Conservation (phyloP, 1,140 invertebrate species). For the Euura lappo region DNA sequence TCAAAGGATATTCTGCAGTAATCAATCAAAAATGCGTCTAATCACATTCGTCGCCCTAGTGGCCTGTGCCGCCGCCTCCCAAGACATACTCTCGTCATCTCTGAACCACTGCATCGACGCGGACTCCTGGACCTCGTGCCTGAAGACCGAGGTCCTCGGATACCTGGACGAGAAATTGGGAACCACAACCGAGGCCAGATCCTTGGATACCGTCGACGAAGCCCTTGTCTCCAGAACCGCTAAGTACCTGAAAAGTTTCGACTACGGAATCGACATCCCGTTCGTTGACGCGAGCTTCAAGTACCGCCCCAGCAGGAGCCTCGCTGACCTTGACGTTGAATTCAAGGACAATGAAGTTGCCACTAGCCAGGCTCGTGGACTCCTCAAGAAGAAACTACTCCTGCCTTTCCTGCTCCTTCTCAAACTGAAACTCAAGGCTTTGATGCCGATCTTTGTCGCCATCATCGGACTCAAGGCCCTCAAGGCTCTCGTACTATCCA, state of each 20-base stretch:
- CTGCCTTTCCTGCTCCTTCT: slow-evolving; percentile 78
- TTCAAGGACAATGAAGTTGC: slow-evolving; percentile 72
- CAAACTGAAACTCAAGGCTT: slow-evolving; percentile 82
- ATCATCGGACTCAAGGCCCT: slow-evolving; percentile 80
- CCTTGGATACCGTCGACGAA: slow-evolving; percentile 71
- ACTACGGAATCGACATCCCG: slow-evolving; percentile 73
- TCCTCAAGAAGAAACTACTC: slow-evolving; percentile 81
- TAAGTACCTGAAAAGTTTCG: slow-evolving; percentile 72
- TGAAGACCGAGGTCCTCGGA: slow-evolving; percentile 75
- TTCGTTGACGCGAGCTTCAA: slow-evolving; percentile 55
- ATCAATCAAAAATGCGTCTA: slow-evolving; percentile 38
- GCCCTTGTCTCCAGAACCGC: slow-evolving; percentile 74
- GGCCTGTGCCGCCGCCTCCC: slow-evolving; percentile 44
- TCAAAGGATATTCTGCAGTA: neutral
- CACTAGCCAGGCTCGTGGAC: slow-evolving; percentile 71
- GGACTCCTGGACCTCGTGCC: slow-evolving; percentile 69
- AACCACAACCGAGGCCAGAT: slow-evolving; percentile 64
- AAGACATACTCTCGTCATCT: slow-evolving; percentile 73
- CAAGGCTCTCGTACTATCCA: slow-evolving; percentile 82
- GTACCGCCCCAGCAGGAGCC: slow-evolving; percentile 55
- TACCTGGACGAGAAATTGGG: slow-evolving; percentile 75
- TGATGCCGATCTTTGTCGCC: slow-evolving; percentile 81
- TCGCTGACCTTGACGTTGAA: slow-evolving; percentile 66
- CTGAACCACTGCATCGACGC: slow-evolving; percentile 74
- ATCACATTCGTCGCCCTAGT: slow-evolving; percentile 38